These are phyloP conservation scores for Danio kyathit DNA, from an alignment of 2,797 vertebrate genomes.

Conservation along the genomic window DNA sequence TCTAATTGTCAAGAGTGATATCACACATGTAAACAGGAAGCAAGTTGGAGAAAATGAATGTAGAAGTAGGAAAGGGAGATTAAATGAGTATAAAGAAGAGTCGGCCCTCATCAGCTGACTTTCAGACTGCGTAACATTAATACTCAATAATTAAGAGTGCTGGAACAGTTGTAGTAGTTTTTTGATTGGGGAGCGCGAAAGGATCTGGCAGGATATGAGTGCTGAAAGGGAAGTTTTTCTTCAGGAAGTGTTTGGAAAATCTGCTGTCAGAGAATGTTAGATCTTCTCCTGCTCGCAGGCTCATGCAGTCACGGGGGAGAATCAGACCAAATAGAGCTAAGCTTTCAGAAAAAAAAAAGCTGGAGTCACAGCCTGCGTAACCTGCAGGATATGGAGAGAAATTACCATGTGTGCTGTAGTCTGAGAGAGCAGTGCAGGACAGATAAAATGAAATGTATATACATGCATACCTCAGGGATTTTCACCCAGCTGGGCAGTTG, in stretches of 20 bases:
- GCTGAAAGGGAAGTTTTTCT: constrained; percentile 66
- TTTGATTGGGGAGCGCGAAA: constrained; percentile 41
- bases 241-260: constrained; percentile 64
- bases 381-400: constrained; percentile 25
- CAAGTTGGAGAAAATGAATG: constrained; percentile 3
- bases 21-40: constrained; percentile 2
- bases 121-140: constrained; percentile 39
- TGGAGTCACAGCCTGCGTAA: constrained; percentile 29
- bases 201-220: constrained; percentile 51
- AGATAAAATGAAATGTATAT: neutral
- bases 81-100: constrained; percentile 1
- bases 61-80: neutral
- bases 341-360: constrained; percentile 28
- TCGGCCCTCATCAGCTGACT: neutral
- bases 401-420: constrained; percentile 1
- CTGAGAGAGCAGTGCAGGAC: neutral
- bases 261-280: constrained; percentile 74
- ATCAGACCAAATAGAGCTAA: constrained; percentile 43
- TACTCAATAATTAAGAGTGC: constrained; percentile 44
- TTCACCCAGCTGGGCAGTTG: neutral
- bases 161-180: constrained; percentile 29
- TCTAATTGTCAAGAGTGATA: neutral
- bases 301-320: constrained; percentile 71
- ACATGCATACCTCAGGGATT: neutral
- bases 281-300: constrained; percentile 71